phyloP scores from a whole-genome alignment of 2,797 vertebrate species.

The Eidolon dupreanum region DNA sequence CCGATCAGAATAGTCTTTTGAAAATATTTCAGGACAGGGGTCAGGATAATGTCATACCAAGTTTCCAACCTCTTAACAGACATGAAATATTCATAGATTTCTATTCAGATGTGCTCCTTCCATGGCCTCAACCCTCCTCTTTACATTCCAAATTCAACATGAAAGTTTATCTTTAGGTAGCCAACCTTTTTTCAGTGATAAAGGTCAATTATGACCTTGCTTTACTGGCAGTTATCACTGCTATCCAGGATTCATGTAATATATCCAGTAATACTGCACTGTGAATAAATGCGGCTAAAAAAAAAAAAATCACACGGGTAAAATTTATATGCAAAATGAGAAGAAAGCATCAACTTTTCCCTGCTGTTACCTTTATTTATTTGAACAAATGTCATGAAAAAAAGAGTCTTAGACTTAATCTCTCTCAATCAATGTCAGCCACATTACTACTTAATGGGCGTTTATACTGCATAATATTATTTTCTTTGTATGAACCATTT shows the following conservation, averaged over 20 bases:
- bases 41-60: slow-evolving; percentile 80
- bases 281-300: slow-evolving; percentile 79
- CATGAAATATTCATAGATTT: slow-evolving; percentile 86
- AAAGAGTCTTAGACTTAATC: slow-evolving; percentile 87
- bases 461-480: slow-evolving; percentile 87
- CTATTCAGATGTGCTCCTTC: slow-evolving; percentile 85
- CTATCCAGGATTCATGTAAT: slow-evolving; percentile 81
- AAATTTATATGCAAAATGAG: slow-evolving; percentile 85
- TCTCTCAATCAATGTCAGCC: slow-evolving; percentile 89
- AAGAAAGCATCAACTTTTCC: slow-evolving; percentile 83
- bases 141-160: slow-evolving; percentile 83
- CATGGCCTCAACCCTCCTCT: slow-evolving; percentile 55
- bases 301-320: slow-evolving; percentile 75
- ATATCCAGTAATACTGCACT: slow-evolving; percentile 78
- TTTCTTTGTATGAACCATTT: slow-evolving; percentile 86
- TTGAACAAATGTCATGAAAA: slow-evolving; percentile 87
- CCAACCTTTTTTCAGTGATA: slow-evolving; percentile 84
- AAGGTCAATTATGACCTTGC: slow-evolving; percentile 86
- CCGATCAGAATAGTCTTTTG: slow-evolving; percentile 71
- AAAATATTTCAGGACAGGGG: slow-evolving; percentile 80
- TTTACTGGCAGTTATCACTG: slow-evolving; percentile 85
- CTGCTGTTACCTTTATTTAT: slow-evolving; percentile 85
- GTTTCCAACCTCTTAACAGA: slow-evolving; percentile 81
- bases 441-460: slow-evolving; percentile 87
- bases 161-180: slow-evolving; percentile 87